Evolutionary conservation across 2,797 vertebrate genomes (phyloP), one percentile per base, ranked within the genome.

Genomic region (Hephaestus fuliginosus): DNA sequence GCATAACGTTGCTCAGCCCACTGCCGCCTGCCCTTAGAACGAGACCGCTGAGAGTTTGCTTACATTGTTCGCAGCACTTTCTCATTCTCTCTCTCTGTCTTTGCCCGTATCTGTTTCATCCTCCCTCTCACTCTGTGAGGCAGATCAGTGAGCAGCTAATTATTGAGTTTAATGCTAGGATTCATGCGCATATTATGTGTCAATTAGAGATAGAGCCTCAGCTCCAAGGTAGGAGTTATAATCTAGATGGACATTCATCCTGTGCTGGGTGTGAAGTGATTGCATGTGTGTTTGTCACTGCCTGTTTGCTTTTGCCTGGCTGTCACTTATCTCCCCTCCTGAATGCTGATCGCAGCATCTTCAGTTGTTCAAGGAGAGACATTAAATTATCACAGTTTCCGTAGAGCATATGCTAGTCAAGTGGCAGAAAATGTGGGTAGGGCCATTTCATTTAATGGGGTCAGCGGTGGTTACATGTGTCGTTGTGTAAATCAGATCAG

Each of bases 141-240:
- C 74, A 86, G 78, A 91, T 86, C 84, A 85, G 79, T 53, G 60
- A 89, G 82, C 70, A 18, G 86, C 75, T 93, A 94, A 95, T 94
- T 94, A 92, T 93, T 86, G 84, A 81, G 76, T 91, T 92, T 92
- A 93, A 90, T 88, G 84, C 74, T 76, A 85, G 77, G 70, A 93
- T 88, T 87, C 82, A 76, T 72, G 78, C 76, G 76, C 85, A 83
- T 88, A 80, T 91, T 82, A 87, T 82, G 65, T 82, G 83, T 90
- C 85, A 91, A 81, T 92, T 90, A 91, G 78, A 84, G 61, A 85
- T 64, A 76, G 52, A 80, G 67, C 39, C 67, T 78, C 33, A 22
- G 61, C 76, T 83, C 56, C 33, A 49, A 76, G 78, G 65, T 57
- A 55, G 49, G 39, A 72, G 22, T 75, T 82, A 18, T 66, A 78